Evolutionary conservation across 23 tunicate species (phyloP).

Genomic region (Trididemnum miniatum): DNA sequence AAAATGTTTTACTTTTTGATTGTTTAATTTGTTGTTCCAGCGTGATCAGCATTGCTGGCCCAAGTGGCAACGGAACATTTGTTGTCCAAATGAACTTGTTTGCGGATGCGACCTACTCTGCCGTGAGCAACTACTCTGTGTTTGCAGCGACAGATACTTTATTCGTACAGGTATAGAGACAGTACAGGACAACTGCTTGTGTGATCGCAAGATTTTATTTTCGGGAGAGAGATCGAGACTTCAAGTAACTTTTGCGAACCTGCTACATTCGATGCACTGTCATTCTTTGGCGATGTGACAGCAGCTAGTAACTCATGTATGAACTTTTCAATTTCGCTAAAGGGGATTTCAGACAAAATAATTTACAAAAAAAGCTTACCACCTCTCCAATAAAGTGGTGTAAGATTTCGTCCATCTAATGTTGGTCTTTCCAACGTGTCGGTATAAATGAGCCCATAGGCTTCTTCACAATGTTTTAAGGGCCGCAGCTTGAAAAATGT

Average conservation of each 20-base stretch:
- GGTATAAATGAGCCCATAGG: too few relatives aligned
- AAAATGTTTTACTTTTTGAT: neutral
- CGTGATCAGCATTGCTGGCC: conserved; percentile 50
- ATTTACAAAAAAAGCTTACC: too few relatives aligned
- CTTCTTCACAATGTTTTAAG: too few relatives aligned
- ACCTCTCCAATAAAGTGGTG: too few relatives aligned
- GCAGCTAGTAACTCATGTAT: too few relatives aligned
- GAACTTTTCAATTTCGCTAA: too few relatives aligned
- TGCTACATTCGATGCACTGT: too few relatives aligned
- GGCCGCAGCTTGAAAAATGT: too few relatives aligned
- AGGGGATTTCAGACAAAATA: too few relatives aligned
- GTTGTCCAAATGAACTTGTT: conserved; percentile 52
- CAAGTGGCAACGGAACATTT: conserved; percentile 56
- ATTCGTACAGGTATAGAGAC: conserved; percentile 52
- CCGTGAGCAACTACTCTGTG: conserved; percentile 26
- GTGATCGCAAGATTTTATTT: neutral
- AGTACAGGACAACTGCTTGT: too few relatives aligned
- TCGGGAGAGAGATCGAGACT: neutral
- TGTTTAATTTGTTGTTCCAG: conserved; percentile 24
- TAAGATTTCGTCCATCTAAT: too few relatives aligned
- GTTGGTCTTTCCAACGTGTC: too few relatives aligned
- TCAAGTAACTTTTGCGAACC: neutral
- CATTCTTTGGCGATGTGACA: neutral
- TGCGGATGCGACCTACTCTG: conserved; percentile 36
- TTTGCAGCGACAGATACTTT: conserved; percentile 51